Evolutionary conservation across 2,888 invertebrate genomes (phyloP).

Genomic region (Resseliella maxima): DNA sequence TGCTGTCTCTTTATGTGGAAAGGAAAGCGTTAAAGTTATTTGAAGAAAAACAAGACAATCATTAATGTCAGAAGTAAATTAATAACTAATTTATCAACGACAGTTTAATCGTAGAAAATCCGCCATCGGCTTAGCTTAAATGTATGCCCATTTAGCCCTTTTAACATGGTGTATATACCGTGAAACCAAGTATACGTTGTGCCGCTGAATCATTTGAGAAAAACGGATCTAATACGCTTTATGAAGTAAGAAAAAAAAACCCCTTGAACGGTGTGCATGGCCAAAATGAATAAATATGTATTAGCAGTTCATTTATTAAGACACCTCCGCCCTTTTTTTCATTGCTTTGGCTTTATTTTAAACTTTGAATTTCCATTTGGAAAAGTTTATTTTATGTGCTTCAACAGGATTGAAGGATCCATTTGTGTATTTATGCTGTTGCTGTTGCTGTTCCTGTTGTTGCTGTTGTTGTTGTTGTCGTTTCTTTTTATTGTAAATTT

Average conservation of each 20-base stretch:
- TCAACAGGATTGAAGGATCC: neutral
- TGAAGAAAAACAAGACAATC: neutral
- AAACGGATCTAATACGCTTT: too few species aligned
- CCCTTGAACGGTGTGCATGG: neutral
- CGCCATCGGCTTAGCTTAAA: slow-evolving; percentile 17
- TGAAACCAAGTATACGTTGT: neutral
- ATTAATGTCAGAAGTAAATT: slow-evolving; percentile 31
- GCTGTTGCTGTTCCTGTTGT: too few species aligned
- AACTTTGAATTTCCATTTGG: slow-evolving; percentile 15
- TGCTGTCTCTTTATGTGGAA: neutral
- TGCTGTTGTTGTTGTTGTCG: too few species aligned
- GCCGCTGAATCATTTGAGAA: neutral
- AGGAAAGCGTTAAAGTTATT: neutral
- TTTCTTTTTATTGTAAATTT: slow-evolving; percentile 10
- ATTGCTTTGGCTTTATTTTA: neutral
- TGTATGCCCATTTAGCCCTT: neutral
- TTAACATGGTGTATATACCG: neutral
- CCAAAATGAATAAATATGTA: slow-evolving; percentile 47
- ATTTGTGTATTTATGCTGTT: too few species aligned
- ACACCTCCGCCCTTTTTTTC: neutral
- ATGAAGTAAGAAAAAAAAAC: neutral
- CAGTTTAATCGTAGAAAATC: slow-evolving; percentile 43
- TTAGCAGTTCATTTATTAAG: slow-evolving; percentile 54
- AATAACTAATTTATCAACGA: slow-evolving; percentile 55
- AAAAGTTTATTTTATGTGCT: slow-evolving; percentile 2